Evolutionary conservation across 2,797 vertebrate species (phyloP).

Genomic region (Sebastes alutus): DNA sequence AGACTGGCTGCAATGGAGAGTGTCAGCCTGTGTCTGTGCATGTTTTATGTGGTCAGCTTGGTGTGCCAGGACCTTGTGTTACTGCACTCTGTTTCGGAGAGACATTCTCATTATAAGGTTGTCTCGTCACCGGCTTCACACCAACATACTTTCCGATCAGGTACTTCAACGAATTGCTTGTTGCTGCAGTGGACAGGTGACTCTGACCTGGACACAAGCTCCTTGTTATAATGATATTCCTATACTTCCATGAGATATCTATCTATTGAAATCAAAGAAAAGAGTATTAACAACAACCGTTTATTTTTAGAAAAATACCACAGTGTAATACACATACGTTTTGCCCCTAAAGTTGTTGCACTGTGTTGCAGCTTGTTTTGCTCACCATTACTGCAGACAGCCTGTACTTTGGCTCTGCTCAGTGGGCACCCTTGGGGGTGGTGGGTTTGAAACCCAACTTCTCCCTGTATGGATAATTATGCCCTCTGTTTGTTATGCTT

Average conservation of each 20-base stretch:
- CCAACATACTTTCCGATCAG: background rate
- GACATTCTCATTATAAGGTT: background rate
- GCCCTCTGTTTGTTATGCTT: constrained; percentile 28
- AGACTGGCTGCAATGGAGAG: background rate
- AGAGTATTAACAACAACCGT: background rate
- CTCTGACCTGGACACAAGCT: background rate
- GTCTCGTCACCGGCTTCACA: background rate
- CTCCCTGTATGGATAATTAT: constrained; percentile 47
- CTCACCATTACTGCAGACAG: constrained; percentile 26
- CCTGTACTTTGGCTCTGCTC: background rate
- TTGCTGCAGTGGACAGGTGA: background rate
- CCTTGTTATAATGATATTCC: background rate
- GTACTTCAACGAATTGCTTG: background rate
- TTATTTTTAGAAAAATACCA: background rate
- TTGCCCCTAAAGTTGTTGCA: background rate
- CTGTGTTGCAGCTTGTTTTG: constrained; percentile 19
- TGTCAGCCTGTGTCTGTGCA: background rate
- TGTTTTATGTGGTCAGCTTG: background rate
- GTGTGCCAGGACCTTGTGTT: background rate
- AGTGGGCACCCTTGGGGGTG: constrained; percentile 14
- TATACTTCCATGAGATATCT: background rate
- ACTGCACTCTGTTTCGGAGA: background rate
- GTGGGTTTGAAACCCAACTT: constrained; percentile 31
- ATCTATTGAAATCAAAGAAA: background rate
- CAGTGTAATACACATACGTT: background rate